A percentile compares a stretch with the other conserved stretches of the same genome.
These are phyloP conservation scores for Pyrocephalus nanus DNA, from an alignment of 2,797 vertebrate genomes.

Conservation along the genomic window DNA sequence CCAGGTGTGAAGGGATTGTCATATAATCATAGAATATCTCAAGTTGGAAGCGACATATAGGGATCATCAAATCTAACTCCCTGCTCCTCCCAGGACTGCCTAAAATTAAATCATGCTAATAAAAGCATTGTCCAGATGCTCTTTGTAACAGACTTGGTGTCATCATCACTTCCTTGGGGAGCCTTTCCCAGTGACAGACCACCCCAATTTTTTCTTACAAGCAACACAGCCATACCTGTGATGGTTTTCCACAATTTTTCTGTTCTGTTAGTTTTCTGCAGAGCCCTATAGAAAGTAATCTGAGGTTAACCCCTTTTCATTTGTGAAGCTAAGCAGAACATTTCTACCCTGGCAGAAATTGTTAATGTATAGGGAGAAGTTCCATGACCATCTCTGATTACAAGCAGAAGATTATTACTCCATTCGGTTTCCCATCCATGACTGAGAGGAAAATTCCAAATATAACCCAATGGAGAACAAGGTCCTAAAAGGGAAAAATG, in stretches of 20 bases:
- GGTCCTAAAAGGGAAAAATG: background rate
- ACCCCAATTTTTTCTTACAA: background rate
- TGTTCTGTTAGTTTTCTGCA: background rate
- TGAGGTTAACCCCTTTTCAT: background rate
- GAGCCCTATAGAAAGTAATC: background rate
- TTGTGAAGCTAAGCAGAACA: background rate
- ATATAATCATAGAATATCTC: background rate
- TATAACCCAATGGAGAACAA: background rate
- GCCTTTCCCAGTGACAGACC: accelerated
- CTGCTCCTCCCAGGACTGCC: background rate
- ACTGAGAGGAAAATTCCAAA: background rate
- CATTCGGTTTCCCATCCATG: background rate
- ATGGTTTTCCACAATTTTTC: background rate
- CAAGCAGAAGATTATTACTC: background rate
- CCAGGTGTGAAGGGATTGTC: background rate
- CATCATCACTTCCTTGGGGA: background rate
- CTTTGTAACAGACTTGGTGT: background rate
- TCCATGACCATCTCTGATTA: background rate
- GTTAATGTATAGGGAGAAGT: background rate
- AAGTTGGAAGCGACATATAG: background rate
- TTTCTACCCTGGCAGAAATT: background rate
- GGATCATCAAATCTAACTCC: background rate
- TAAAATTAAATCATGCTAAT: background rate
- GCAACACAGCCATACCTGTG: background rate
- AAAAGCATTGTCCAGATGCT: background rate